Percentiles rank a stretch among this genome's conserved stretches.
phyloP scores from a whole-genome alignment of 2,113 vertebrate genomes.

The Hemicordylus capensis region DNA sequence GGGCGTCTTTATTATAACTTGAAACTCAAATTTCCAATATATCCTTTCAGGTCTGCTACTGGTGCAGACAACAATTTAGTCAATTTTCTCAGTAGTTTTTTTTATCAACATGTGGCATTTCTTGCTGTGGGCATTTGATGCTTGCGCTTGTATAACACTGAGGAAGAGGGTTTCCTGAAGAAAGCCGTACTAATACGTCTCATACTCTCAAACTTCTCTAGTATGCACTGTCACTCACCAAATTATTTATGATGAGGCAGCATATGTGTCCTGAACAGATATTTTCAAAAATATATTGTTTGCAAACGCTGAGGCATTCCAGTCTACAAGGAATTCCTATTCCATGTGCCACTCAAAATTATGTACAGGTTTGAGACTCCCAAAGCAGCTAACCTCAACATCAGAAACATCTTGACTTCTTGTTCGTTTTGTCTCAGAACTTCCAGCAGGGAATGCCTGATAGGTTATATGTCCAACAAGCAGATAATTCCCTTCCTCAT shows the following conservation, averaged over 20 bases:
- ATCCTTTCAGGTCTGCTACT: background rate
- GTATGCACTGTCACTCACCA: background rate
- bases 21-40: background rate
- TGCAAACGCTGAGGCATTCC: background rate
- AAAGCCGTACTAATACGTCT: background rate
- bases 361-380: background rate
- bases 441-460: background rate
- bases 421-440: background rate
- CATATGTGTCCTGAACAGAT: background rate
- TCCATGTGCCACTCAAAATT: background rate
- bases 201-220: too few relatives aligned
- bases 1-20: background rate
- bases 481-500: slow-evolving; percentile 1
- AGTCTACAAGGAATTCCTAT: background rate
- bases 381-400: background rate
- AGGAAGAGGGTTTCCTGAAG: background rate
- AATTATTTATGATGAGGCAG: background rate
- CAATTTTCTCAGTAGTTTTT: background rate
- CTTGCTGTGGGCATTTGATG: background rate
- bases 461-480: background rate
- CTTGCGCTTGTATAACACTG: background rate
- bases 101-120: background rate
- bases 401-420: background rate
- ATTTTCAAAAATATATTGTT: background rate
- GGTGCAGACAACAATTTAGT: background rate